phyloP scores from a whole-genome alignment of 2,113 vertebrate species.

The Campylomormyrus tamandua region DNA sequence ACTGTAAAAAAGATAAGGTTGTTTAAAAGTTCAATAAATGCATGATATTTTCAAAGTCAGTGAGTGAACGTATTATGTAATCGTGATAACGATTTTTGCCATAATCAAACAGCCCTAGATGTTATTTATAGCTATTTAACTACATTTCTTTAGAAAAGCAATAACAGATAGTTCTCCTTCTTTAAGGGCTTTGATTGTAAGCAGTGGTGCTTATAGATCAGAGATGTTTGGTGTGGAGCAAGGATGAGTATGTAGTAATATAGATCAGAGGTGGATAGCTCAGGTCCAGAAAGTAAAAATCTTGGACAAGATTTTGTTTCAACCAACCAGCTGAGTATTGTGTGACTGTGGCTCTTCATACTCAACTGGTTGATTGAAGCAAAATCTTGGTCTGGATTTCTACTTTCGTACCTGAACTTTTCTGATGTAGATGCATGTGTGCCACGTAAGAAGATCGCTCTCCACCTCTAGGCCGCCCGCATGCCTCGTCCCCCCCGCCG shows the following conservation, averaged over 20 bases:
- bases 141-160: not conserved
- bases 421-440: not conserved
- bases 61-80: not conserved
- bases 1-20: not conserved
- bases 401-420: not conserved
- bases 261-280: not conserved
- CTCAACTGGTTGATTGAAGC: not conserved
- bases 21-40: not conserved
- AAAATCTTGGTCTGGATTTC: not conserved
- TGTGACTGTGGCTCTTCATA: not conserved
- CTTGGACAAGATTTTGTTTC: not conserved
- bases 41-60: not conserved
- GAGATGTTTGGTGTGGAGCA: not conserved
- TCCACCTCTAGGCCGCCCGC: constrained; percentile 38
- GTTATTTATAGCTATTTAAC: not conserved
- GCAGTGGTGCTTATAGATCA: not conserved
- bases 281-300: not conserved
- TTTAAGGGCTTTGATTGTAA: not conserved
- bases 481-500: constrained; percentile 30
- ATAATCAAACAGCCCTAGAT: not conserved
- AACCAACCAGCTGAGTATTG: not conserved
- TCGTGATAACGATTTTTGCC: not conserved
- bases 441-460: not conserved
- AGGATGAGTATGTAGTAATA: not conserved
- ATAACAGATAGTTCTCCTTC: not conserved